These are phyloP conservation scores for Taenaris catops DNA, from an alignment of 2,888 invertebrate genomes.

Conservation along the genomic window DNA sequence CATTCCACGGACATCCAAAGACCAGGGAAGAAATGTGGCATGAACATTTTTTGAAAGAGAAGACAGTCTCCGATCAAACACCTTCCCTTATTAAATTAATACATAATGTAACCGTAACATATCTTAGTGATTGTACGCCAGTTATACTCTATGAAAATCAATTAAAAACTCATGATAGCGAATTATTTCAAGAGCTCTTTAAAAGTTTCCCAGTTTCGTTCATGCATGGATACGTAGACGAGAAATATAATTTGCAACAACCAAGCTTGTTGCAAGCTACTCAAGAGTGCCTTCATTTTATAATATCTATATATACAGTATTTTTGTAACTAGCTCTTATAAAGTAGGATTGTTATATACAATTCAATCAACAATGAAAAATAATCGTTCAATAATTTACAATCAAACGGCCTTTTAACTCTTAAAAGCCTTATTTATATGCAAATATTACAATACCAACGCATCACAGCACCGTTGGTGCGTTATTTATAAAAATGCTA, in stretches of 20 bases:
- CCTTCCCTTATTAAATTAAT: slow-evolving; percentile 81
- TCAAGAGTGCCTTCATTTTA: slow-evolving; percentile 81
- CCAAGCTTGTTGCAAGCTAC: slow-evolving; percentile 55
- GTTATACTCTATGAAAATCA: slow-evolving; percentile 83
- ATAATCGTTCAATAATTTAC: slow-evolving; percentile 12
- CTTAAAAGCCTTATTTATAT: slow-evolving; percentile 17
- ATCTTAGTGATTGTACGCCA: slow-evolving; percentile 83
- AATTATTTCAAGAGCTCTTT: slow-evolving; percentile 80
- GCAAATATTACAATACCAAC: slow-evolving; percentile 17
- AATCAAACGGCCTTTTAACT: slow-evolving; percentile 17
- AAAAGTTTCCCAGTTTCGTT: slow-evolving; percentile 76
- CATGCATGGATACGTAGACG: slow-evolving; percentile 81
- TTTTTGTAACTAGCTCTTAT: too few species aligned
- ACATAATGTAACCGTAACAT: slow-evolving; percentile 77
- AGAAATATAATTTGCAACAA: slow-evolving; percentile 62
- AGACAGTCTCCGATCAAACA: slow-evolving; percentile 57
- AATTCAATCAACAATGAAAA: neutral
- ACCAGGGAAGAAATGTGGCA: slow-evolving; percentile 77
- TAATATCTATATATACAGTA: slow-evolving; percentile 85
- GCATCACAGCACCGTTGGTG: slow-evolving; percentile 2
- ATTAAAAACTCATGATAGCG: slow-evolving; percentile 75
- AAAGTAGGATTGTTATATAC: neutral
- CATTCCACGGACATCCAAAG: slow-evolving; percentile 81
- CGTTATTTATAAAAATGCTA: slow-evolving; percentile 1
- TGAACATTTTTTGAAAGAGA: slow-evolving; percentile 63